Evolutionary conservation across 2,797 vertebrate genomes (phyloP).

Genomic region (Distichodus sexfasciatus): DNA sequence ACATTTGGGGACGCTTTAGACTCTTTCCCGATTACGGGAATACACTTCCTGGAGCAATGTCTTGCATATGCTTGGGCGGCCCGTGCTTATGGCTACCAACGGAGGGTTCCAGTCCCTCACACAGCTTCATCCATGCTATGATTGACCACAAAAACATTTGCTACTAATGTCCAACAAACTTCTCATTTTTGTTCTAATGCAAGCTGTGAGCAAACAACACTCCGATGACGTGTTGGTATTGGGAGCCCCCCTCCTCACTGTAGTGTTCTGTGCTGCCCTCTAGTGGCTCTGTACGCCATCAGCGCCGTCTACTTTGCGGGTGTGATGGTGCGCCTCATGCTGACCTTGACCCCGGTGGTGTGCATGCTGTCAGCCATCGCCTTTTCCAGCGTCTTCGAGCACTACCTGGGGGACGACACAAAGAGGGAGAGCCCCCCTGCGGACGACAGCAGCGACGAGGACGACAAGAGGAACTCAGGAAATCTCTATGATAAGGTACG

Average conservation of each 20-base stretch:
- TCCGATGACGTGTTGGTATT: background rate
- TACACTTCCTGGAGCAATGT: no score
- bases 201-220: background rate
- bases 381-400: slow-evolving; percentile 98
- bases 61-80: no score
- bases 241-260: background rate
- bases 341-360: slow-evolving; percentile 96
- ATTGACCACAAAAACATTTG: no score
- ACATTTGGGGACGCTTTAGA: no score
- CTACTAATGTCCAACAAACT: no score
- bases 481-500: slow-evolving; percentile 98
- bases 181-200: background rate
- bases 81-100: no score
- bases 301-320: slow-evolving; percentile 87
- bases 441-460: slow-evolving; percentile 97
- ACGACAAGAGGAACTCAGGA: slow-evolving; percentile 94
- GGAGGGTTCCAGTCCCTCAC: no score
- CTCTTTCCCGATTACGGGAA: no score
- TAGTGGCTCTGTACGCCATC: slow-evolving; percentile 86
- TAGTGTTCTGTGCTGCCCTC: slow-evolving; percentile 31
- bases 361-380: slow-evolving; percentile 98
- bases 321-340: slow-evolving; percentile 97
- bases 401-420: slow-evolving; percentile 95
- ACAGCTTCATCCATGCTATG: no score
- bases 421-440: slow-evolving; percentile 92